Evolutionary conservation across 2,113 vertebrate genomes (phyloP).

Genomic region (Gambusia holbrooki): DNA sequence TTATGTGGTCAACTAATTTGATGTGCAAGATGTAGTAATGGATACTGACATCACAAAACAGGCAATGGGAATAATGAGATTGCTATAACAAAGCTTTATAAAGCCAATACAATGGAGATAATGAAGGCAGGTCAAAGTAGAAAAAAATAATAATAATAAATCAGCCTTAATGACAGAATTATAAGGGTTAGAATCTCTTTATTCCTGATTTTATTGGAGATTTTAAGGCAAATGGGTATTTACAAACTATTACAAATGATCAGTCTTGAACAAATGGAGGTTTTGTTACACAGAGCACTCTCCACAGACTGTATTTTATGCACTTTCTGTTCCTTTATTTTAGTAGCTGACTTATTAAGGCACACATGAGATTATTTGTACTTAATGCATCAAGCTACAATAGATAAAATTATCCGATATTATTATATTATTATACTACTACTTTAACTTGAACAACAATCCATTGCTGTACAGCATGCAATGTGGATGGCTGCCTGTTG

Average conservation of each 20-base stretch:
- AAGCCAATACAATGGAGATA: constrained; percentile 15
- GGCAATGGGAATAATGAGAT: constrained; percentile 46
- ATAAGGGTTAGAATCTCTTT: neutral
- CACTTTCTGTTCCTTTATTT: neutral
- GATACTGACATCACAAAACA: constrained; percentile 34
- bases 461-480: neutral
- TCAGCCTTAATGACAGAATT: constrained; percentile 26
- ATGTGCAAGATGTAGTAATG: constrained; percentile 36
- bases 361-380: neutral
- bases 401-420: neutral
- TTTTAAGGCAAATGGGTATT: neutral
- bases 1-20: constrained; percentile 43
- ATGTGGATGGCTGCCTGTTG: neutral
- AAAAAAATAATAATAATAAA: constrained; percentile 3
- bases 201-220: neutral
- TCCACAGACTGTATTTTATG: neutral
- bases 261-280: neutral
- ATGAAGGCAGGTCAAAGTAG: neutral
- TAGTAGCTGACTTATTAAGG: neutral
- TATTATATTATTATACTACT: too few species aligned
- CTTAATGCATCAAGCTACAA: neutral
- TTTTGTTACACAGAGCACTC: neutral
- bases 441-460: neutral
- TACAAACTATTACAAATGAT: neutral
- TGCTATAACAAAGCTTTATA: constrained; percentile 47